Evolutionary conservation across 1,140 invertebrate genomes (phyloP), one percentile per base, ranked within the genome.

Genomic region (Drosophila bipectinata): DNA sequence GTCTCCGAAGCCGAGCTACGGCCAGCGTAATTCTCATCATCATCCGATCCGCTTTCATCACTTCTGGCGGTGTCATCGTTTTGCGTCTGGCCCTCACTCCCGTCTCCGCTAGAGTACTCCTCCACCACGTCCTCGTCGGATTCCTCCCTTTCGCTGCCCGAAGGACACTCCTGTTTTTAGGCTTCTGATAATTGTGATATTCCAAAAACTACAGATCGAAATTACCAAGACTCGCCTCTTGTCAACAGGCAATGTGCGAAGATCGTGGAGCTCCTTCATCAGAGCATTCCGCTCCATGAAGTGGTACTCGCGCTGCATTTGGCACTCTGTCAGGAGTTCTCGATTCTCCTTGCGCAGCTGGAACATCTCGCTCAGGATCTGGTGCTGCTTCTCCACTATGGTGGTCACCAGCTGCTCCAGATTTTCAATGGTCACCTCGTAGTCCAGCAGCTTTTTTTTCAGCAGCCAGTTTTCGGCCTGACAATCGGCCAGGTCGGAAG

Each of bases 391-490:
- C 0, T 80, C 58, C 49, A 91, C 74, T 21, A 91, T 67, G 6
- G 72, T 78, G 9, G 64, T 61, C 41, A 91, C 71, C 28, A 91
- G 15, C 24, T 76, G 72, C 24, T 91, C 89, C 10, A 91, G 52
- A 32, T 79, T 90, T 24, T 87, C 61, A 1, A 91, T 72, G 3
- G 76, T 74, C 1, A 72, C 57, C 49, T 82, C 84, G 12, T 63
- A 61, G 1, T 91, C 89, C 0, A 21, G 15, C 0, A 91, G 39
- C 30, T 91, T 79, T 44, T 91, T 90, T 8, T 61, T 83, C 0
- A 91, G 66, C 4, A 89, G 26, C 89, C 89, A 91, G 28, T 90
- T 91, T 28, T 91, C 89, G 0, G 89, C 54, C 3, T 71, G 72
- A 28, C 59, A 72, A 4, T 57, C 49, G 7, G 66, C 75, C 30